phyloP scores from a whole-genome alignment of 1,140 invertebrate genomes.

The Drosophila pandora region DNA sequence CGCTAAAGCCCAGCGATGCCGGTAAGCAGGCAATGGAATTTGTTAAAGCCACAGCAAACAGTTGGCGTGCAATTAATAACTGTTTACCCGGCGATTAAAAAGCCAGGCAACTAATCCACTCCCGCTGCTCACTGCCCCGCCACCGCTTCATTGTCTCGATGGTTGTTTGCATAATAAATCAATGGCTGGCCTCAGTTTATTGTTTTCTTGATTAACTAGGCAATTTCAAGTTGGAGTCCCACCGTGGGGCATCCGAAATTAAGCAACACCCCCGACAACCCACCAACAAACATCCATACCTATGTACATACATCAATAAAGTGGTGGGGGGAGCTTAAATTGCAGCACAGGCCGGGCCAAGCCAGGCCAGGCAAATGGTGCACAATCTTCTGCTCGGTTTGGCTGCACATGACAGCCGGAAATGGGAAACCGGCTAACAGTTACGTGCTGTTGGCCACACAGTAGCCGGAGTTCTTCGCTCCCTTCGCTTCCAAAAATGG shows the following conservation, averaged over 20 bases:
- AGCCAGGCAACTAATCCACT: constrained; percentile 50
- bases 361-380: constrained; percentile 57
- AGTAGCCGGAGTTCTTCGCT: constrained; percentile 36
- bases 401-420: constrained; percentile 79
- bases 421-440: constrained; percentile 75
- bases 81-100: constrained; percentile 75
- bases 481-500: not conserved
- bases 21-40: constrained; percentile 53
- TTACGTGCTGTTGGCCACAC: constrained; percentile 73
- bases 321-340: constrained; percentile 28
- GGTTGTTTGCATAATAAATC: constrained; percentile 77
- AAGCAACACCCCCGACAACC: constrained; percentile 25
- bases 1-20: constrained; percentile 50
- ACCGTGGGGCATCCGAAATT: constrained; percentile 35
- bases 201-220: constrained; percentile 71
- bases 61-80: constrained; percentile 71
- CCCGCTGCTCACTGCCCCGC: not conserved
- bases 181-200: constrained; percentile 57
- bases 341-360: constrained; percentile 20
- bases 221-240: constrained; percentile 37
- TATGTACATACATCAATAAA: constrained; percentile 17
- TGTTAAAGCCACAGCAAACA: constrained; percentile 55
- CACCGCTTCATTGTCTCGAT: constrained; percentile 10
- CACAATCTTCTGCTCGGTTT: constrained; percentile 74
- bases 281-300: not conserved